Percentiles rank a stretch among this genome's conserved stretches.
Evolutionary conservation across 2,888 invertebrate species (phyloP).

Genomic region (Leucophenga montana): DNA sequence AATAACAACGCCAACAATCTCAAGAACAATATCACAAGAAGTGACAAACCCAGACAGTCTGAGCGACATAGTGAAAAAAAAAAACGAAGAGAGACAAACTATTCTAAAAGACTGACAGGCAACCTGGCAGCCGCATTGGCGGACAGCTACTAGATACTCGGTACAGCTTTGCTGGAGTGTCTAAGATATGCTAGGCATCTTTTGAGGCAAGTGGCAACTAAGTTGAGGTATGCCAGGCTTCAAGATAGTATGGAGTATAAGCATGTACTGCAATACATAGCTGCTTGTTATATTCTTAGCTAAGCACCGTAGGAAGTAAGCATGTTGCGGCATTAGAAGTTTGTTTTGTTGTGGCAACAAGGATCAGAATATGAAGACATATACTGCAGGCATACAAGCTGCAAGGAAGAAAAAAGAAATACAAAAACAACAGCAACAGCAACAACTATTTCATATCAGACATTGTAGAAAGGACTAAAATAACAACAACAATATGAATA

Average conservation of each 20-base stretch:
- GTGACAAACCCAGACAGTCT: conserved; percentile 58
- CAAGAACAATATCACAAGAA: conserved; percentile 27
- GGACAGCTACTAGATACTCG: neutral
- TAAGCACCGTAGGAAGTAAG: neutral
- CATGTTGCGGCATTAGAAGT: conserved; percentile 44
- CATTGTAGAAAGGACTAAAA: conserved; percentile 9
- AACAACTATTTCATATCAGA: no score
- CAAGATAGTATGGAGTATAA: neutral
- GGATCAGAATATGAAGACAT: neutral
- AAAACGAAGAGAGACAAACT: conserved; percentile 9
- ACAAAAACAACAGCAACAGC: neutral
- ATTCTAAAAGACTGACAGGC: conserved; percentile 5
- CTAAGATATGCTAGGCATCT: conserved; percentile 16
- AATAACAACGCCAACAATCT: neutral
- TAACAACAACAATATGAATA: neutral
- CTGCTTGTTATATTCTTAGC: neutral
- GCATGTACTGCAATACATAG: neutral
- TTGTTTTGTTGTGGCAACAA: conserved; percentile 59
- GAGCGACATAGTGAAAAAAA: conserved; percentile 35
- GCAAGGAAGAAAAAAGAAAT: no score
- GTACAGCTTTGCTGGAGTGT: neutral
- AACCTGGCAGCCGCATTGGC: conserved; percentile 28
- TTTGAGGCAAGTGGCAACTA: neutral
- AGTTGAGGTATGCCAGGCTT: neutral
- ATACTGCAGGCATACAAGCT: neutral